Percentiles rank a stretch among this genome's conserved stretches.
Evolutionary conservation across 2,797 vertebrate genomes (phyloP).

Genomic region (Odontamblyopus rebecca): DNA sequence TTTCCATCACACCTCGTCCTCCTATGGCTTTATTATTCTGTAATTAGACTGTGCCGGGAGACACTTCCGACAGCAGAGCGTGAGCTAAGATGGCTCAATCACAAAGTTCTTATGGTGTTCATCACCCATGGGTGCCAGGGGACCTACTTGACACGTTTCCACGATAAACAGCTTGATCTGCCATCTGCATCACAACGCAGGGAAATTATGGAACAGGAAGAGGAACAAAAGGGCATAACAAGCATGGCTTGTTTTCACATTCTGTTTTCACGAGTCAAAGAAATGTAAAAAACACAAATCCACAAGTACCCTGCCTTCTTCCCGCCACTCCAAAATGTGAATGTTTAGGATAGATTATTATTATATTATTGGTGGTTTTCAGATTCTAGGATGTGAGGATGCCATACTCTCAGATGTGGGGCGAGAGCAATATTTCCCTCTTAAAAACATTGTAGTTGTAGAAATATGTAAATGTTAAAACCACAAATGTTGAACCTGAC

Average conservation of each 20-base stretch:
- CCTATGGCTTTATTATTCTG: slow-evolving; percentile 6
- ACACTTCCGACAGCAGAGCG: background rate
- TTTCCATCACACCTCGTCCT: background rate
- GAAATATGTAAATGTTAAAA: too few relatives aligned
- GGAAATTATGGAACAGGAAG: slow-evolving; percentile 15
- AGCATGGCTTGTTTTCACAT: background rate
- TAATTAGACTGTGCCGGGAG: slow-evolving; percentile 13
- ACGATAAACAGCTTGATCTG: slow-evolving; percentile 56
- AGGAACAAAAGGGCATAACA: background rate
- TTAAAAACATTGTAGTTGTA: too few relatives aligned
- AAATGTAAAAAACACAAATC: too few relatives aligned
- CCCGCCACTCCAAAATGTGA: too few relatives aligned
- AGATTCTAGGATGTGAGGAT: too few relatives aligned
- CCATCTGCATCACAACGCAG: slow-evolving; percentile 46
- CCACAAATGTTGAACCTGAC: too few relatives aligned
- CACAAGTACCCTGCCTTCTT: too few relatives aligned
- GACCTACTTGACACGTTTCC: slow-evolving; percentile 43
- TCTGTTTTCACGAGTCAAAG: background rate
- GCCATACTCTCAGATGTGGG: too few relatives aligned
- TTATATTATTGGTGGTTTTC: too few relatives aligned
- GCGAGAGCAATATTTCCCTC: too few relatives aligned
- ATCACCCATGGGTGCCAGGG: slow-evolving; percentile 37
- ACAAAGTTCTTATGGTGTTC: slow-evolving; percentile 25
- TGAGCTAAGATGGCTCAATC: slow-evolving; percentile 23
- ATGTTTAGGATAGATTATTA: too few relatives aligned